Base-by-base conservation (phyloP, 2,888 invertebrate species). In the Hemithea aestivaria region DNA sequence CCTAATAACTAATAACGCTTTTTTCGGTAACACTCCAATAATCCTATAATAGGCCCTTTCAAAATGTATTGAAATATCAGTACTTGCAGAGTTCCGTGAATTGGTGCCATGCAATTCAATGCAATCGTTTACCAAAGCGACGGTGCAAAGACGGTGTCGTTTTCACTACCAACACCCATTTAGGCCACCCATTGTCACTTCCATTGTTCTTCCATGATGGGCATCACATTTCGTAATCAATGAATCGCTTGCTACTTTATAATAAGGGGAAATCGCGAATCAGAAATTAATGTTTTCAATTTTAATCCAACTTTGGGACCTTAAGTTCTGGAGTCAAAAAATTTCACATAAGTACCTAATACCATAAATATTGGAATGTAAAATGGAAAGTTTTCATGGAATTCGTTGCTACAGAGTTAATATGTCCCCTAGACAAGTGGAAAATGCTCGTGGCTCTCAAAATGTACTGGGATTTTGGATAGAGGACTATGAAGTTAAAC, bases 121-220 rank as follows among this genome's bases (percentile, higher is more conserved):
- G 46, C 41, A 44, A 61, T 52, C 45, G 58, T 51, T 48, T 47
- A 60, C 56, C 62, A 16, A 2, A 5, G 5, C 58, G 58, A 57
- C 60, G 63, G 66, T 53, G 51, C 58, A 53, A 45, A 26, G 27
- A 34, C 41, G 63, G 68, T 74, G 65, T 79, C 69, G 51, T 68
- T 66, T 74, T 73, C 67, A 64, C 57, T 47, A 30, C 27, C 50
- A 52, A 52, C 62, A 61, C 62, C 63, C 63, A 63, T 67, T 66
- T 66, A 61, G 63, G 66, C 60, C 63, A 66, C 62, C 70, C 70
- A 73, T 73, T 78, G 74, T 77, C 62, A 60, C 44, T 45, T 51
- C 63, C 58, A 73, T 75, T 73, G 75, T 76, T 69, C 62, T 55
- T 58, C 51, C 60, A 50, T 47, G 53, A 64, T 64, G 53, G 53